Evolutionary conservation across 2,113 vertebrate species (phyloP).

Genomic region (Terrapene triunguis): DNA sequence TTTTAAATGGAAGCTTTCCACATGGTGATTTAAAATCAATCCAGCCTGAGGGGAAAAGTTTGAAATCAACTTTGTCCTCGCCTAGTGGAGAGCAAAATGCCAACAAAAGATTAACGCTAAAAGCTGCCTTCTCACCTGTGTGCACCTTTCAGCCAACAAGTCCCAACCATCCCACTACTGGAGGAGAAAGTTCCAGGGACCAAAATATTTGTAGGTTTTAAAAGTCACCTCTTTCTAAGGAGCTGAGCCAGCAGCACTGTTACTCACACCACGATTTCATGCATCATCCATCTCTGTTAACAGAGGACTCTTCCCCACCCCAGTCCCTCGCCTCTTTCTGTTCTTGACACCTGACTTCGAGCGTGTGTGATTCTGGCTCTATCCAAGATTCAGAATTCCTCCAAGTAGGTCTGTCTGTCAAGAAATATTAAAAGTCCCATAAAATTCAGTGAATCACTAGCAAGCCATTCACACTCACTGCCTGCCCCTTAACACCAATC

Average conservation of each 20-base stretch:
- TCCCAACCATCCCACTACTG: rapidly evolving
- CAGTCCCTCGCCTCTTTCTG: not conserved
- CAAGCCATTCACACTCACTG: not conserved
- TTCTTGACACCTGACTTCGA: not conserved
- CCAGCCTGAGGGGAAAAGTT: not conserved
- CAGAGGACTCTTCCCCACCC: not conserved
- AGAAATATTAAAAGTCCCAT: not conserved
- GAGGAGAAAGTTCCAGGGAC: no score
- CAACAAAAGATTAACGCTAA: not conserved
- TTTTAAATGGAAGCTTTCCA: no score
- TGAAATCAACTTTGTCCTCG: not conserved
- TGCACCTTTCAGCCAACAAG: no score
- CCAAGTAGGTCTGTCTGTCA: not conserved
- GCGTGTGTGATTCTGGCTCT: not conserved
- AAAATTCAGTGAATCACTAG: rapidly evolving
- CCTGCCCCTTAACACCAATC: rapidly evolving
- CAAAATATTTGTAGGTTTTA: no score
- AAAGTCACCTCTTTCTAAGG: not conserved
- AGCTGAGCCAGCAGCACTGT: not conserved
- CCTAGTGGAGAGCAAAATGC: not conserved
- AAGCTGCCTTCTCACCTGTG: no score
- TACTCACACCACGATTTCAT: rapidly evolving
- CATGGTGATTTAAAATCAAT: no score
- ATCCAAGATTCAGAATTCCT: not conserved
- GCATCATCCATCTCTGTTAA: rapidly evolving